Evolutionary conservation across 2,888 invertebrate species (phyloP).

Genomic region (Alcis repandata): DNA sequence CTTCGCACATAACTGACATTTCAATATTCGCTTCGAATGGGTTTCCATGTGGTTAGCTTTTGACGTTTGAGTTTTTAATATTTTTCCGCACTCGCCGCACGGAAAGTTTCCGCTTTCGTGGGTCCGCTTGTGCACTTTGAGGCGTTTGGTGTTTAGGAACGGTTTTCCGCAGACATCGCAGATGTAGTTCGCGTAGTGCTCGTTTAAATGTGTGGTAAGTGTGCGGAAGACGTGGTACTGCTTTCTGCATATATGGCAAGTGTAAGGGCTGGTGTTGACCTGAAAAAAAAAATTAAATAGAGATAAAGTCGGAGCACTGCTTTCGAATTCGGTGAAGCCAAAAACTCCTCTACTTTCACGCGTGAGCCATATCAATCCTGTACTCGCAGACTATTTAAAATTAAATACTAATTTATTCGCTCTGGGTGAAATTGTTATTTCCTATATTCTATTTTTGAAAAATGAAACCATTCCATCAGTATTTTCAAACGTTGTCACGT

Average conservation of each 20-base stretch:
- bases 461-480: no score
- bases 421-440: no score
- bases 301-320: no score
- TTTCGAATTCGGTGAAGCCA: no score
- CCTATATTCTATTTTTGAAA: no score
- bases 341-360: no score
- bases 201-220: constrained; percentile 78
- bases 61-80: constrained; percentile 72
- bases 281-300: background rate
- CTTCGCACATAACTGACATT: constrained; percentile 74
- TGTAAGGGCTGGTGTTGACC: constrained; percentile 68
- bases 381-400: no score
- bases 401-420: no score
- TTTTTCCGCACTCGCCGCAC: constrained; percentile 69
- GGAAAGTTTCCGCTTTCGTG: constrained; percentile 78
- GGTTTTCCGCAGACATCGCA: constrained; percentile 84
- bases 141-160: constrained; percentile 78
- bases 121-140: constrained; percentile 81
- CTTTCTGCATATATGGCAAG: constrained; percentile 70
- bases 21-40: constrained; percentile 71
- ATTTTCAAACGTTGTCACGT: no score
- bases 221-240: constrained; percentile 77
- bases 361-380: no score
- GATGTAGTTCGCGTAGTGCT: constrained; percentile 81
- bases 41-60: constrained; percentile 75